These are phyloP conservation scores for Heliconius melpomene DNA, from an alignment of 1,140 invertebrate species.

Conservation along the genomic window DNA sequence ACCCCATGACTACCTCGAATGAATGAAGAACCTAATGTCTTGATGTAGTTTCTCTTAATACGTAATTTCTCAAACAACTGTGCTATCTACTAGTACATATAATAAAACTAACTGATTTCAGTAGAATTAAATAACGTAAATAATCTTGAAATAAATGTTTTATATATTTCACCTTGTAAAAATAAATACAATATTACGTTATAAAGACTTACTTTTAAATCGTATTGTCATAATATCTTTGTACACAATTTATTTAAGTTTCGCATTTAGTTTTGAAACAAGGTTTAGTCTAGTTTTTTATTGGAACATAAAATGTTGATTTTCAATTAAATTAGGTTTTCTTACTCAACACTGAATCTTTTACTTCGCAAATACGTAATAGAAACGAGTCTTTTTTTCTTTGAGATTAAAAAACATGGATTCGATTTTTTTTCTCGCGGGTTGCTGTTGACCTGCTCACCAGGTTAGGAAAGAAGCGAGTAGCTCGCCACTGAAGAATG, in stretches of 20 bases:
- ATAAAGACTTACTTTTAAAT: neutral
- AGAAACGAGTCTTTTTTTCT: neutral
- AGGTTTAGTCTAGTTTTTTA: neutral
- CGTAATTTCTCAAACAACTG: too few relatives aligned
- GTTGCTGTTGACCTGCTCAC: too few relatives aligned
- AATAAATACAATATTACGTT: neutral
- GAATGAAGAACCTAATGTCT: too few relatives aligned
- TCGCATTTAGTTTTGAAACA: neutral
- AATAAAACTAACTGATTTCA: neutral
- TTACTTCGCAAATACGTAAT: neutral
- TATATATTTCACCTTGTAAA: neutral
- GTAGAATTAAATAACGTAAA: neutral
- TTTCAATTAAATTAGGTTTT: neutral
- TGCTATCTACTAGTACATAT: too few relatives aligned
- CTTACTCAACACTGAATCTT: neutral
- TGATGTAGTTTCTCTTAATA: too few relatives aligned
- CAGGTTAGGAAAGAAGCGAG: too few relatives aligned
- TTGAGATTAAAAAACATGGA: too few relatives aligned
- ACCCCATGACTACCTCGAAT: too few relatives aligned
- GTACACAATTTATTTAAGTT: neutral
- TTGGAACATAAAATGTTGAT: neutral
- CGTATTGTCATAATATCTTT: neutral
- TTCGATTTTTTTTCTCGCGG: too few relatives aligned
- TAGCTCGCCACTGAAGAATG: too few relatives aligned
- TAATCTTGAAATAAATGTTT: neutral